Evolutionary conservation across 2,888 invertebrate genomes (phyloP).

Genomic region (Microchrysa polita): DNA sequence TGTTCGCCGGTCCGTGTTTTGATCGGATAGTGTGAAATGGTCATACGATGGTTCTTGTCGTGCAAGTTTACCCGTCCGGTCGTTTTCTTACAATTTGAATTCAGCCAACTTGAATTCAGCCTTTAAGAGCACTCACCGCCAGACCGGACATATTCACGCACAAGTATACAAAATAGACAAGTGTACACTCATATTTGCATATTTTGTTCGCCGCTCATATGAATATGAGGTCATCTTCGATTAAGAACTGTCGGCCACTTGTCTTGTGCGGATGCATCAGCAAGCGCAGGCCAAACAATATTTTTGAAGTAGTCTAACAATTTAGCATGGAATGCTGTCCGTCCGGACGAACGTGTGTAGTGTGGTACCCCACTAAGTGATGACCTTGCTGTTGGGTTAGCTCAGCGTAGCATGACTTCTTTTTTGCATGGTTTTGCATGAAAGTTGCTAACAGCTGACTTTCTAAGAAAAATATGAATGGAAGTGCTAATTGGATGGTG

Average conservation of each 20-base stretch:
- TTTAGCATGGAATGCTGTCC: neutral
- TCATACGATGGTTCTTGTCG: no score
- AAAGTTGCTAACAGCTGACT: neutral
- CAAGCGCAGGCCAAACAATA: neutral
- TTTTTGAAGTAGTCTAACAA: neutral
- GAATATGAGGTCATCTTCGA: constrained; percentile 40
- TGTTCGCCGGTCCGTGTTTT: no score
- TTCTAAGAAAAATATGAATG: neutral
- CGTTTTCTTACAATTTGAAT: no score
- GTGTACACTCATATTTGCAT: constrained; percentile 27
- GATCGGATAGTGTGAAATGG: no score
- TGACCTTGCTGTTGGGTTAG: neutral
- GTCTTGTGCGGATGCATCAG: constrained; percentile 5
- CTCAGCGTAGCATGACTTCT: neutral
- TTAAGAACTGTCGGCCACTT: constrained; percentile 31
- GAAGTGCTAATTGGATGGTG: neutral
- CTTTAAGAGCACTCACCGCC: no score
- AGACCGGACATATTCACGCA: neutral
- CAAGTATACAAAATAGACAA: no score
- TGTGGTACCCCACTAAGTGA: neutral
- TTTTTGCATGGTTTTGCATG: no score
- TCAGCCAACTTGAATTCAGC: no score
- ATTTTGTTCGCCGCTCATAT: neutral
- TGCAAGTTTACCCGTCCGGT: no score
- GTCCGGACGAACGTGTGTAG: neutral